Evolutionary conservation across 2,113 vertebrate species (phyloP), one percentile per base, ranked within the genome.

Genomic region (Polyodon spathula): DNA sequence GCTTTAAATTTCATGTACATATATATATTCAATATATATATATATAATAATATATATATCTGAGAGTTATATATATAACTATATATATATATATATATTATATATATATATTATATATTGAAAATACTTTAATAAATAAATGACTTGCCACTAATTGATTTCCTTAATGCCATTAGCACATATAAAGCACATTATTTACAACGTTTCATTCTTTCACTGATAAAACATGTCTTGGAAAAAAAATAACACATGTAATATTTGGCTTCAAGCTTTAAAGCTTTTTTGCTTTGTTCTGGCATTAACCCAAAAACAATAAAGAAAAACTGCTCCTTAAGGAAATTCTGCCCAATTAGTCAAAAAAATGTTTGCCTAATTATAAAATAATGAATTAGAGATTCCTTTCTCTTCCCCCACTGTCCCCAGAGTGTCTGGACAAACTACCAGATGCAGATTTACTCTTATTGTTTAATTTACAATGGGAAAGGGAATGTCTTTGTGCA

Each of bases 321-420:
- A 58, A 6, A 12, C 8, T 4, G 11, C 42, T 53, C 40, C 50
- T 50, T 4, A n/a, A 55, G 42, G 11, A 54, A 64, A 40, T 42
- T 64, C 56, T 51, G 40, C 55, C 43, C 60, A 54, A 60, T 60
- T 59, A 54, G 52, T 53, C 53, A 54, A 54, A 41, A 53, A 53
- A 59, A 40, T 39, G 16, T 40, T 57, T 38, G 44, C 48, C 11
- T 59, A 64, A 64, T 58, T 64, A 51, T 16, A 54, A 17, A 7
- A 50, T 50, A 50, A 50, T 50, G 46, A 50, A 50, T 50, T 50
- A 54, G 53, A 15, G 53, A 54, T 37, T 37, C 27, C 16, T 54
- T 54, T 37, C 4, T 16, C 53, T 54, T 27, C 53, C 43, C 7
- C 37, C 53, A 27, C 53, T 37, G 15, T 54, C 53, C 53, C 37